phyloP scores from a whole-genome alignment of 2,113 vertebrate genomes.

The Callorhinus ursinus region DNA sequence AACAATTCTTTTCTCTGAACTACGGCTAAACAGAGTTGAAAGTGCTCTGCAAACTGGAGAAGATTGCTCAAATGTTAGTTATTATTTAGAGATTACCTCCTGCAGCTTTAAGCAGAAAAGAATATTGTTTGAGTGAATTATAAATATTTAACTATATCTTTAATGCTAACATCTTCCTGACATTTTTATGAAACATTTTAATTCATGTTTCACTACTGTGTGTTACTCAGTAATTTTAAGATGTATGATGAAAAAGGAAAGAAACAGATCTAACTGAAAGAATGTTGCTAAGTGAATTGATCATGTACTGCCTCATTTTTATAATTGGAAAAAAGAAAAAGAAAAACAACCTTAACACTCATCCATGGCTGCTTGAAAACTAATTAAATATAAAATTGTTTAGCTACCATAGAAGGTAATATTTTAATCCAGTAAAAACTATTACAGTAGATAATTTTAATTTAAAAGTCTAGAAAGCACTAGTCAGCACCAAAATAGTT shows the following conservation, averaged over 20 bases:
- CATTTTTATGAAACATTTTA: constrained; percentile 61
- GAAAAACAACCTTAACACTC: background rate
- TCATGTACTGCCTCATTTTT: constrained; percentile 62
- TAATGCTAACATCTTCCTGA: constrained; percentile 48
- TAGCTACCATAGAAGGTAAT: constrained; percentile 67
- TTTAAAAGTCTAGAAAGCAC: constrained; percentile 76
- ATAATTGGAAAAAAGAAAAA: background rate
- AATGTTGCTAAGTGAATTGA: constrained; percentile 42
- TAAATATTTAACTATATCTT: constrained; percentile 7
- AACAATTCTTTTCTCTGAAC: background rate
- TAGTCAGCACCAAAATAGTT: constrained; percentile 21
- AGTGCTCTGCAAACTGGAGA: background rate
- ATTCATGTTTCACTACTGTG: background rate
- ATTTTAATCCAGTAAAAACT: constrained; percentile 77
- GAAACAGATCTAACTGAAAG: background rate
- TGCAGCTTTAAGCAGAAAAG: background rate
- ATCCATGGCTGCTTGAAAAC: constrained; percentile 66
- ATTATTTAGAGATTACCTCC: background rate
- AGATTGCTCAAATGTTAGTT: background rate
- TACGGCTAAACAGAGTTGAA: background rate
- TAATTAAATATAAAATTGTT: constrained; percentile 80
- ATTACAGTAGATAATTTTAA: constrained; percentile 66
- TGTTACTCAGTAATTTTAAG: constrained; percentile 36
- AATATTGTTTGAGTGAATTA: background rate
- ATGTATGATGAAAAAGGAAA: constrained; percentile 51